Evolutionary conservation across 1,140 invertebrate genomes (phyloP).

Genomic region (Helicoverpa zea): DNA sequence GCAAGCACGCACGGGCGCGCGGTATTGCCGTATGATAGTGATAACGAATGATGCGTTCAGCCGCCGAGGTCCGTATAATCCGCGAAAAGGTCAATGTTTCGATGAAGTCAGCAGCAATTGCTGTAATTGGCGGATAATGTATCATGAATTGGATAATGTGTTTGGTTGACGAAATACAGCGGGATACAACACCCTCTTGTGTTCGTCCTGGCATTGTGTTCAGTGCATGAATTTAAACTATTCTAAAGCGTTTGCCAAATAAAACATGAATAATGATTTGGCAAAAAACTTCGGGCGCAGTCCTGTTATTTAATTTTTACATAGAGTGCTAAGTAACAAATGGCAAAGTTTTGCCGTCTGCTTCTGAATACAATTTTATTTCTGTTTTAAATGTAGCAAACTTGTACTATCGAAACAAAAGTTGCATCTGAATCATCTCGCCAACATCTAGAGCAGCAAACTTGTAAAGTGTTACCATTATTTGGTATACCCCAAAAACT

Average conservation of each 20-base stretch:
- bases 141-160: slow-evolving; percentile 56
- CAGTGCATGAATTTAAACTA: slow-evolving; percentile 13
- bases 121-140: slow-evolving; percentile 66
- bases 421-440: slow-evolving; percentile 14
- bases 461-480: neutral
- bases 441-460: slow-evolving; percentile 21
- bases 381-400: neutral
- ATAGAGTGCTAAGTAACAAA: neutral
- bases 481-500: slow-evolving; percentile 2
- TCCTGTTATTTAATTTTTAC: neutral
- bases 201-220: neutral
- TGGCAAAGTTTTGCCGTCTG: neutral
- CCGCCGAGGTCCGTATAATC: slow-evolving; percentile 59
- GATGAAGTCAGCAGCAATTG: slow-evolving; percentile 76
- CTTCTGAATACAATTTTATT: neutral
- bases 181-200: slow-evolving; percentile 2
- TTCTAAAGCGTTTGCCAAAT: slow-evolving; percentile 11
- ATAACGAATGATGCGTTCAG: slow-evolving; percentile 62
- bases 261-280: neutral
- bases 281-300: neutral
- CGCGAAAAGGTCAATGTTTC: slow-evolving; percentile 83
- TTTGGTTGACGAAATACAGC: slow-evolving; percentile 32
- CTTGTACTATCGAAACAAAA: slow-evolving; percentile 14
- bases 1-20: slow-evolving; percentile 31
- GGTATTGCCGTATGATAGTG: slow-evolving; percentile 67